phyloP scores from a whole-genome alignment of 2,113 vertebrate species.

The Cichladusa arquata region DNA sequence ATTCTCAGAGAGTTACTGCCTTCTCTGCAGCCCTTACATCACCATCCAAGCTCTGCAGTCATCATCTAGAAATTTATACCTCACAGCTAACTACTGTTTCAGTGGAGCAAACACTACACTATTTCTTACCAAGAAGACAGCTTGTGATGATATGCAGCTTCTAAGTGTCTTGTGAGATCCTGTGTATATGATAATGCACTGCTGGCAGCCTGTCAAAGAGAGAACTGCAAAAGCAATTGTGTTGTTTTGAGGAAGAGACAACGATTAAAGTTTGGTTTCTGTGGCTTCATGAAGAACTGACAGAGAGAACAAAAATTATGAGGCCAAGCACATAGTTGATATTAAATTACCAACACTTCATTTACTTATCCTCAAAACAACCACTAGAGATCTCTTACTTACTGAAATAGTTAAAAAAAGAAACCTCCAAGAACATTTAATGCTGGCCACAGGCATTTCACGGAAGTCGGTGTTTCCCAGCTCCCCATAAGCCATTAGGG shows the following conservation, averaged over 20 bases:
- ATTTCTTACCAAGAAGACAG: conserved; percentile 21
- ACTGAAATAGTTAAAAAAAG: conserved; percentile 46
- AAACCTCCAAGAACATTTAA: conserved; percentile 32
- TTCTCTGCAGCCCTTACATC: conserved; percentile 38
- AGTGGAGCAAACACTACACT: background rate
- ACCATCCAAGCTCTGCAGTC: conserved; percentile 24
- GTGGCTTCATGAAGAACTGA: conserved; percentile 17
- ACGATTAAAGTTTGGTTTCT: conserved; percentile 26
- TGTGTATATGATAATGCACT: background rate
- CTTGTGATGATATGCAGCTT: conserved; percentile 6
- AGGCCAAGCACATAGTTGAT: background rate
- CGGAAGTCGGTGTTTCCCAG: conserved; percentile 15
- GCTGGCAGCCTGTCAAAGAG: conserved; percentile 22
- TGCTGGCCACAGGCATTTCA: conserved; percentile 34
- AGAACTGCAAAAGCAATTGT: conserved; percentile 6
- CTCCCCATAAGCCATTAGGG: background rate
- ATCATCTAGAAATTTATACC: conserved; percentile 41
- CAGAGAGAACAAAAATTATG: background rate
- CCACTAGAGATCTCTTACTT: background rate
- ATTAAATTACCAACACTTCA: conserved; percentile 13
- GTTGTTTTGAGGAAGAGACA: conserved; percentile 13
- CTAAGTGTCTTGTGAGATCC: conserved; percentile 26
- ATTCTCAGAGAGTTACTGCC: conserved; percentile 18
- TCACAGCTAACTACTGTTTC: conserved; percentile 42
- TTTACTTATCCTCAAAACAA: conserved; percentile 39